Evolutionary conservation across 2,888 invertebrate species (phyloP).

Genomic region (Dastarcus helophoroides): DNA sequence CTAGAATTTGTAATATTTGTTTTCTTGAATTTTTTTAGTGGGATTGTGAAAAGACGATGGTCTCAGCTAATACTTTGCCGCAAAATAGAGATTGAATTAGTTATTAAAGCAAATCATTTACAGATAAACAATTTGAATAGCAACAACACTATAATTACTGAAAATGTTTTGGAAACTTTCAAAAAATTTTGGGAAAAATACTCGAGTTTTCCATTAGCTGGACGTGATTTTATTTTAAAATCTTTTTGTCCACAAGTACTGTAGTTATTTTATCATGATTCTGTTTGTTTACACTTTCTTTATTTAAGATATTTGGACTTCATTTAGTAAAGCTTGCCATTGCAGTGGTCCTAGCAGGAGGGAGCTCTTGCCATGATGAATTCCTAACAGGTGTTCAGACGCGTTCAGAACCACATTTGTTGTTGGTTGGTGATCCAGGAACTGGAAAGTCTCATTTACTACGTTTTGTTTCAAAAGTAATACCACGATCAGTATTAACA

Average conservation of each 20-base stretch:
- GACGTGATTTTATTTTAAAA: constrained; percentile 64
- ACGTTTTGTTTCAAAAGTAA: constrained; percentile 54
- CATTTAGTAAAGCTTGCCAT: constrained; percentile 80
- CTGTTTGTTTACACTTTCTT: constrained; percentile 6
- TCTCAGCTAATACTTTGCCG: constrained; percentile 46
- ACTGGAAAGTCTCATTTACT: constrained; percentile 83
- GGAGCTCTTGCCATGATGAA: constrained; percentile 39
- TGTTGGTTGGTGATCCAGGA: constrained; percentile 81
- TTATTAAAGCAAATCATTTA: constrained; percentile 59
- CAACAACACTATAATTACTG: constrained; percentile 41
- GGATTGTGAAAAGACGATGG: constrained; percentile 66
- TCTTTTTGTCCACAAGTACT: constrained; percentile 74
- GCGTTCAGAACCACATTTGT: constrained; percentile 73
- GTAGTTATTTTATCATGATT: constrained; percentile 4
- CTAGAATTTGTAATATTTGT: too few relatives aligned
- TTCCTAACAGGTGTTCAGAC: constrained; percentile 33
- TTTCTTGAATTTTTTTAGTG: constrained; percentile 51
- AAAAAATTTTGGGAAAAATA: constrained; percentile 60
- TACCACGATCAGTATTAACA: constrained; percentile 67
- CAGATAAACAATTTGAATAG: constrained; percentile 48
- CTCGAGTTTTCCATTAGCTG: constrained; percentile 51
- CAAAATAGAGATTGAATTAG: constrained; percentile 57
- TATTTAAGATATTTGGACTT: constrained; percentile 69
- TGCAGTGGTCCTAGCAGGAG: constrained; percentile 52
- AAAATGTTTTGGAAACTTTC: constrained; percentile 60